Evolutionary conservation across 2,888 invertebrate genomes (phyloP), one percentile per base, ranked within the genome.

Genomic region (Drosophila kuntzei): DNA sequence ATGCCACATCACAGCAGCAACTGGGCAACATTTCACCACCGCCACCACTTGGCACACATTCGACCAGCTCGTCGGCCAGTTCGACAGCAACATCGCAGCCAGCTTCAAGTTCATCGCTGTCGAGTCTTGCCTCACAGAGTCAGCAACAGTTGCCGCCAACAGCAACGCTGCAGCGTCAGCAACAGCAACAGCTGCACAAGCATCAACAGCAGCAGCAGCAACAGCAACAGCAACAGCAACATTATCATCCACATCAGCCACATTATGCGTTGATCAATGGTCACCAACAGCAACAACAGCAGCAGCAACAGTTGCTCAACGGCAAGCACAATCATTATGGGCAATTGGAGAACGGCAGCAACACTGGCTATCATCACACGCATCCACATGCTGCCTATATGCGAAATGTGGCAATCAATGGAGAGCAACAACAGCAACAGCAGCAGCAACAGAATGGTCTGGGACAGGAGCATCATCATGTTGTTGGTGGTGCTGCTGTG

Each of bases 61-160:
- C 91, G 22, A 90, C 91, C 43, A 91, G 91, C 54, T 91, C 91
- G 25, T 91, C 91, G 53, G 90, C 91, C 57, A 91, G 91, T 14
- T 87, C 90, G 25, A 86, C 93, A 89, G 90, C 90, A 53, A 90
- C 91, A 58, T 91, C 91, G 14, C 92, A 91, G 73, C 92, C 91
- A 18, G 90, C 92, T 0, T 91, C 91, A 7, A 90, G 91, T 14
- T 91, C 91, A 36, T 91, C 92, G 29, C 80, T 91, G 22, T 91
- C 91, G 14, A 90, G 90, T 70, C 79, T 91, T 62, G 90, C 90
- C 14, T 91, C 92, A n/a, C 91, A 92, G 62, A 87, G 91, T 22
- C 89, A 89, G 58, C 89, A 90, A 63, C 81, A 81, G 74, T 53
- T 76, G 62, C 80, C 90, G 46, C n/a, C 83, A 34, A 25, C 75